These are phyloP conservation scores for Drosophila oshimai DNA, from an alignment of 1,140 invertebrate species.

Conservation along the genomic window DNA sequence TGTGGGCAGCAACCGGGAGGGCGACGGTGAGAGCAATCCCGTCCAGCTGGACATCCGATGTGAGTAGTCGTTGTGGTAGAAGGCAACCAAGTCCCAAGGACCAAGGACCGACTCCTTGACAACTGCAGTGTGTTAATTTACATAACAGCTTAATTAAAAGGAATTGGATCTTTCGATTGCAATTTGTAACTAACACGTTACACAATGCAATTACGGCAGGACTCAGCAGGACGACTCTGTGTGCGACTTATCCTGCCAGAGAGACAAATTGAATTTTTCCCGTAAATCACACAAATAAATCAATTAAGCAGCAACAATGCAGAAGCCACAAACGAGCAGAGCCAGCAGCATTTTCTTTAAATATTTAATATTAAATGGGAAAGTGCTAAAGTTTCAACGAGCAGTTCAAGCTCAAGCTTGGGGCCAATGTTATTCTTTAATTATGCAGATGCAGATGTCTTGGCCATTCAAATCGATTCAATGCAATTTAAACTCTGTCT, in stretches of 20 bases:
- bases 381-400: constrained; percentile 8
- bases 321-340: constrained; percentile 16
- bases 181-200: constrained; percentile 45
- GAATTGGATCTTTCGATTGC: constrained; percentile 36
- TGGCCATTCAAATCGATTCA: constrained; percentile 35
- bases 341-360: constrained; percentile 16
- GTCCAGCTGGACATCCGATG: constrained; percentile 93
- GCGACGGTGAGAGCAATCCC: constrained; percentile 92
- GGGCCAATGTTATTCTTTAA: constrained; percentile 68
- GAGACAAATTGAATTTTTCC: constrained; percentile 36
- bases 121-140: constrained; percentile 48
- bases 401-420: constrained; percentile 37
- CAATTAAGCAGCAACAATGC: constrained; percentile 38
- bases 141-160: constrained; percentile 56
- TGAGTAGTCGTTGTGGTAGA: too few species aligned
- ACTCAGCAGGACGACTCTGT: not conserved
- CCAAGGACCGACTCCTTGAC: too few species aligned
- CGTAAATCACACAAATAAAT: constrained; percentile 47
- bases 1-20: constrained; percentile 91
- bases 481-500: not conserved
- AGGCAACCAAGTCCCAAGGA: too few species aligned
- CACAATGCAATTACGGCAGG: constrained; percentile 38
- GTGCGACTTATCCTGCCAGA: constrained; percentile 29
- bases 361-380: constrained; percentile 28
- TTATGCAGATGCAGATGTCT: constrained; percentile 77